Base-by-base conservation (phyloP, 2,888 invertebrate genomes). In the Metellina segmentata region DNA sequence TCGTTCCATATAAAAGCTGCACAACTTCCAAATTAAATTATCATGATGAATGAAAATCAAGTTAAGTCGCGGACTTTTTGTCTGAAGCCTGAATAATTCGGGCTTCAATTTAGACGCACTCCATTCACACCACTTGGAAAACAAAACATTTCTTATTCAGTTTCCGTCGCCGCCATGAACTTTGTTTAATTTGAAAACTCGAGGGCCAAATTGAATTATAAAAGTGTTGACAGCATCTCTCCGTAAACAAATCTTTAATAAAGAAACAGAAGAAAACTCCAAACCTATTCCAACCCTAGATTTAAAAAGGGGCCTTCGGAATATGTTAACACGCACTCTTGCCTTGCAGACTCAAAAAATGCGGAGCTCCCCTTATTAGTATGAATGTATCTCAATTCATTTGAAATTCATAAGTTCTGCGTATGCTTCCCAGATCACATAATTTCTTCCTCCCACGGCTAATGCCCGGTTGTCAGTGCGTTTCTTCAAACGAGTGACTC, bases 141-240 rank as follows among this genome's bases (percentile, higher is more conserved):
- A 61, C 61, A 61, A 61, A 61, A 61, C 61, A 61, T 61, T 61
- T 61, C 61, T 61, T 61, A 61, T 61, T 61, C 61, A 61, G 9
- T 8, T 16, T 16, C 16, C 61, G 61, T 61, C 61, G 61, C 61
- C 61, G 11, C 61, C 61, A 61, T 61, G 16, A 61, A 61, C 61
- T 61, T 61, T 8, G 61, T 61, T 61, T 61, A 61, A 61, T 61
- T 61, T 61, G 61, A 61, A 61, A 61, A 61, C 61, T 61, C 61
- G 61, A 61, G 61, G 61, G 61, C 61, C 61, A 61, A 61, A 61
- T 61, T 61, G 61, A 61, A 61, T 61, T 61, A 61, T 61, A 61
- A 61, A 61, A 61, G 61, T 61, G 61, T 61, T 61, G 61, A 61
- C 61, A 61, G 61, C 61, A 61, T 61, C 9, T 9, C 61, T 61